Evolutionary conservation across 1,140 invertebrate genomes (phyloP), one percentile per base, ranked within the genome.

Genomic region (Drosophila sucinea): DNA sequence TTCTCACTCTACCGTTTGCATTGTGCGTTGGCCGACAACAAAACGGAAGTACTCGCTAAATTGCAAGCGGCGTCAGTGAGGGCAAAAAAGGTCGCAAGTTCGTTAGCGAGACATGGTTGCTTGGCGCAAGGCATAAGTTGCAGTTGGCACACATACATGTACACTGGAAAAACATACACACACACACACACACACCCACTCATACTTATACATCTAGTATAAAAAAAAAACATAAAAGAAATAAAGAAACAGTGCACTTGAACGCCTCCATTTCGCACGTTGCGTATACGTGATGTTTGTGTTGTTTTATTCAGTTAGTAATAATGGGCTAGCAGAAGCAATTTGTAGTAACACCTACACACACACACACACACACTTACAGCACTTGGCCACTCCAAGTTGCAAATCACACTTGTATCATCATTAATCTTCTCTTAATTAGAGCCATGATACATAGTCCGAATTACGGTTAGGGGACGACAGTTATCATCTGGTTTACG

Each of bases 201-300:
- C 17, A 17, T 17, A 17, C 17, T 17, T 17, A 17, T 17, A 17
- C 17, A 17, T 0, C 17, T 17, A 17, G 17, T 17, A 30, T 35
- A 32, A 60, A 23, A 38, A 29, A 17, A 25, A 25, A 17, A 47
- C 44, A 60, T 30, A 11, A 30, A 29, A 61, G 23, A 33, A 23
- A 60, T 33, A 41, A 33, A 61, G 23, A 62, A 44, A 47, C 44
- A 47, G 38, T 77, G 79, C 65, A 70, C 68, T 81, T 69, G 61
- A 65, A 67, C 57, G 78, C 64, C 65, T 60, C 41, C 41, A 25
- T 47, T 56, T 41, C 71, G 6, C 74, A 75, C 78, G 57, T 78
- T 64, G 83, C 83, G 83, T 87, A 82, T 86, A 87, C 83, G 72
- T 60, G 67, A 87, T 76, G 63, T 68, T 35, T 41, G 56, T 61